Conservation (phyloP, 2,113 vertebrate genomes). For the Myocastor coypus region DNA sequence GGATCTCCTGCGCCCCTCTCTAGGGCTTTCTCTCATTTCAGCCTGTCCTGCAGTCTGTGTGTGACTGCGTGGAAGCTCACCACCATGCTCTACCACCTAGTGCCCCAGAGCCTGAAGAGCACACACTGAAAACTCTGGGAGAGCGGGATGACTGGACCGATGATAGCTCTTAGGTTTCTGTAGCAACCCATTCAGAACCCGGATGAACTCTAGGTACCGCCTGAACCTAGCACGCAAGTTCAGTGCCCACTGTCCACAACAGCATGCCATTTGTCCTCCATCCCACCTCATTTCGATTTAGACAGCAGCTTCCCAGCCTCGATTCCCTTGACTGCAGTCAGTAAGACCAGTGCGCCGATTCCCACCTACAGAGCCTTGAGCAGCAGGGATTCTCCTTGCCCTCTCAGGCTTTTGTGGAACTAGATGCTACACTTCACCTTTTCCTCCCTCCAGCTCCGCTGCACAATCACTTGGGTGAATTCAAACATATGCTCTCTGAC, state of each 20-base stretch:
- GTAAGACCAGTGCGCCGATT: background rate
- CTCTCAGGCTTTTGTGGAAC: background rate
- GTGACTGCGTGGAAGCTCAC: background rate
- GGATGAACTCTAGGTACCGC: background rate
- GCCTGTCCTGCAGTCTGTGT: background rate
- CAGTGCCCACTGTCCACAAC: background rate
- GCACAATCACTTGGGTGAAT: background rate
- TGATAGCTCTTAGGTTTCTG: background rate
- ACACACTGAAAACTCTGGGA: background rate
- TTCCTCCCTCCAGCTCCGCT: background rate
- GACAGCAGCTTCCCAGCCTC: background rate
- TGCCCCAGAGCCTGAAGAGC: background rate
- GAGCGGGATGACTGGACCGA: background rate
- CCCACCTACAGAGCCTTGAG: background rate
- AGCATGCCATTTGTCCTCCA: background rate
- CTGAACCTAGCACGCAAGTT: background rate
- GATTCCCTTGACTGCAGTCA: background rate
- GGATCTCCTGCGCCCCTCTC: background rate
- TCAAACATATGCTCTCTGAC: background rate
- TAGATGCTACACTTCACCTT: background rate
- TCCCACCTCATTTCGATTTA: background rate
- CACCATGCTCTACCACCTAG: background rate
- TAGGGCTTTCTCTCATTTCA: background rate
- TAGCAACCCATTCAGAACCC: background rate
- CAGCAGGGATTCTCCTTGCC: background rate